phyloP scores from a whole-genome alignment of 2,888 invertebrate species.

The Thecocarcelia acutangulata region DNA sequence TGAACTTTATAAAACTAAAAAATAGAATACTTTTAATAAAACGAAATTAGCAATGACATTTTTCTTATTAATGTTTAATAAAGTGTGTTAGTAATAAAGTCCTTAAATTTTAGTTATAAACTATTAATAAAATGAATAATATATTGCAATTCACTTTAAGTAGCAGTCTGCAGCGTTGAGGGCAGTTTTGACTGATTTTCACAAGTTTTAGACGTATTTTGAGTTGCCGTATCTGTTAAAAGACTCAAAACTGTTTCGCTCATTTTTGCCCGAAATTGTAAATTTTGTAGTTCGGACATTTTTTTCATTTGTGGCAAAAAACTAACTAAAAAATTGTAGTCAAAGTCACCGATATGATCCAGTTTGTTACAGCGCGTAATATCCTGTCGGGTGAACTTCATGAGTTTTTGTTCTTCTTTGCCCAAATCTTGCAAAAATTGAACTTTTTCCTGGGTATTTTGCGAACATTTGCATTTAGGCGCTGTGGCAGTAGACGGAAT shows the following conservation, averaged over 20 bases:
- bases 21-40: too few species aligned
- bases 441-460: slow-evolving; percentile 75
- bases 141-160: too few species aligned
- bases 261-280: slow-evolving; percentile 77
- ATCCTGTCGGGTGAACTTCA: slow-evolving; percentile 75
- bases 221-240: slow-evolving; percentile 65
- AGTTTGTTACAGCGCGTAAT: slow-evolving; percentile 74
- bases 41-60: too few species aligned
- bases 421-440: slow-evolving; percentile 75
- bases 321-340: slow-evolving; percentile 78
- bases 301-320: slow-evolving; percentile 78
- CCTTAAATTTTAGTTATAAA: too few species aligned
- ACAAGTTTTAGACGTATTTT: too few species aligned
- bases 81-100: too few species aligned
- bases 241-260: slow-evolving; percentile 75
- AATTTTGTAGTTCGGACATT: slow-evolving; percentile 76
- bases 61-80: too few species aligned
- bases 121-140: too few species aligned
- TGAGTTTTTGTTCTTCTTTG: slow-evolving; percentile 76
- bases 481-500: not conserved
- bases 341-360: slow-evolving; percentile 76
- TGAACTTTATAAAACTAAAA: too few species aligned
- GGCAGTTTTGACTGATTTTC: too few species aligned
- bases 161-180: not conserved
- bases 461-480: slow-evolving; percentile 73